Percentiles rank a stretch among this genome's conserved stretches.
phyloP scores from a whole-genome alignment of 2,888 invertebrate genomes.

The Blastobasis lacticolella region DNA sequence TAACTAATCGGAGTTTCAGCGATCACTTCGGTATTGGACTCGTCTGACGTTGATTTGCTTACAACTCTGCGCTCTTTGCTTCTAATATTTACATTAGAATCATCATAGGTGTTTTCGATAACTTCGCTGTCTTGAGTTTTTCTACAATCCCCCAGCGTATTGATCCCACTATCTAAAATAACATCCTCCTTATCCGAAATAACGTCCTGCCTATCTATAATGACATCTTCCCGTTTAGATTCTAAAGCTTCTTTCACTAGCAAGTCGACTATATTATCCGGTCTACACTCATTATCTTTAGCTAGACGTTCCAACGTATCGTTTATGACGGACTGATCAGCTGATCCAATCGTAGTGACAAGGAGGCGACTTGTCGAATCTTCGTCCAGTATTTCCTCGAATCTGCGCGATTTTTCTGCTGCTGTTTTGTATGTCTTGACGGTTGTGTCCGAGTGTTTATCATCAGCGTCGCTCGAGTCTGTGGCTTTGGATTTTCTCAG shows the following conservation, averaged over 20 bases:
- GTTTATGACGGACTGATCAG: slow-evolving; percentile 39
- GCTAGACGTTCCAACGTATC: slow-evolving; percentile 38
- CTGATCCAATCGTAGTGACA: slow-evolving; percentile 36
- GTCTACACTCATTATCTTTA: slow-evolving; percentile 28
- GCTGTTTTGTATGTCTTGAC: not conserved
- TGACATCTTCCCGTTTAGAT: slow-evolving; percentile 1
- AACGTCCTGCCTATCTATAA: slow-evolving; percentile 4
- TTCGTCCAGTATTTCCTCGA: slow-evolving; percentile 22
- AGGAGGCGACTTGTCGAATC: slow-evolving; percentile 31
- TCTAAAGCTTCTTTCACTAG: slow-evolving; percentile 42
- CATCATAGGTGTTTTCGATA: slow-evolving; percentile 29
- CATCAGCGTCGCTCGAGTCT: not conserved
- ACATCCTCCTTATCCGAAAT: slow-evolving; percentile 8
- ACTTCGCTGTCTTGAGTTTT: slow-evolving; percentile 24
- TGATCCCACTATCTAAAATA: slow-evolving; percentile 27
- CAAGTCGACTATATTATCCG: slow-evolving; percentile 38
- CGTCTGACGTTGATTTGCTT: slow-evolving; percentile 40
- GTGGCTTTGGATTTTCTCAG: not conserved
- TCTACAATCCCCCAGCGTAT: slow-evolving; percentile 19
- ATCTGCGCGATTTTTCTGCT: not conserved
- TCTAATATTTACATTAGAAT: slow-evolving; percentile 12
- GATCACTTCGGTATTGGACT: slow-evolving; percentile 41
- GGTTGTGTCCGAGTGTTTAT: not conserved
- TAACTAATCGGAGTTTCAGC: slow-evolving; percentile 32
- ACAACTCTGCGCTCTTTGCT: slow-evolving; percentile 14